These are phyloP conservation scores for Tretioscincus oriximinensis DNA, from an alignment of 2,113 vertebrate genomes.

Conservation along the genomic window DNA sequence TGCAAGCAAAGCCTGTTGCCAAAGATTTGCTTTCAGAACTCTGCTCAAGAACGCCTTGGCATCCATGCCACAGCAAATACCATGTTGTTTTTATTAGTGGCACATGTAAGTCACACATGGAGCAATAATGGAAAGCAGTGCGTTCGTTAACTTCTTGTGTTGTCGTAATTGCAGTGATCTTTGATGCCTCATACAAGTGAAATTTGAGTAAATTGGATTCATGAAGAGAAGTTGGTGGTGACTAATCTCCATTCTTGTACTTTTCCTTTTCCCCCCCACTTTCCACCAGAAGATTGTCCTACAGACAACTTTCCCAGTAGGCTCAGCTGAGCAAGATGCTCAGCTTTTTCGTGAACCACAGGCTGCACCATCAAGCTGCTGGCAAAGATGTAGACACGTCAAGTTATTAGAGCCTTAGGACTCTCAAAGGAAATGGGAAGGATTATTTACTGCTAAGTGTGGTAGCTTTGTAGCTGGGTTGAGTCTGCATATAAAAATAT, in stretches of 20 bases:
- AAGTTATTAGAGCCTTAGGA: slow-evolving; percentile 16
- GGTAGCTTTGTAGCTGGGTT: slow-evolving; percentile 9
- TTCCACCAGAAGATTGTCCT: neutral
- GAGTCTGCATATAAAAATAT: neutral
- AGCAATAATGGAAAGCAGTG: slow-evolving; percentile 57
- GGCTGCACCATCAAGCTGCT: slow-evolving; percentile 39
- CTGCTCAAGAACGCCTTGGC: slow-evolving; percentile 40
- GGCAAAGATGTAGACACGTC: slow-evolving; percentile 25
- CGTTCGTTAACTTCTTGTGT: slow-evolving; percentile 36
- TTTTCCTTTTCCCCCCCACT: slow-evolving; percentile 14
- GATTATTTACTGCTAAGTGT: neutral
- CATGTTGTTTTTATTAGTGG: slow-evolving; percentile 48
- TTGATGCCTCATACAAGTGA: slow-evolving; percentile 37
- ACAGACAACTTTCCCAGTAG: slow-evolving; percentile 11
- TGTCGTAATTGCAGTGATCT: slow-evolving; percentile 37
- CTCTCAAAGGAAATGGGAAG: slow-evolving; percentile 35
- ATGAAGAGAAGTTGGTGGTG: slow-evolving; percentile 40
- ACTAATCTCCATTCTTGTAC: slow-evolving; percentile 10
- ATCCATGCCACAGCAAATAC: slow-evolving; percentile 26
- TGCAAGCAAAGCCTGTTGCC: slow-evolving; percentile 38
- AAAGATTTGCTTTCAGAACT: slow-evolving; percentile 33
- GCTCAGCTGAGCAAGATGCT: slow-evolving; percentile 25
- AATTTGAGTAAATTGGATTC: slow-evolving; percentile 39
- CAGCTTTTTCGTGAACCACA: slow-evolving; percentile 50
- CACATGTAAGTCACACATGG: slow-evolving; percentile 41